phyloP scores from a whole-genome alignment of 2,888 invertebrate genomes.

The Lasioglossum pauxillum region DNA sequence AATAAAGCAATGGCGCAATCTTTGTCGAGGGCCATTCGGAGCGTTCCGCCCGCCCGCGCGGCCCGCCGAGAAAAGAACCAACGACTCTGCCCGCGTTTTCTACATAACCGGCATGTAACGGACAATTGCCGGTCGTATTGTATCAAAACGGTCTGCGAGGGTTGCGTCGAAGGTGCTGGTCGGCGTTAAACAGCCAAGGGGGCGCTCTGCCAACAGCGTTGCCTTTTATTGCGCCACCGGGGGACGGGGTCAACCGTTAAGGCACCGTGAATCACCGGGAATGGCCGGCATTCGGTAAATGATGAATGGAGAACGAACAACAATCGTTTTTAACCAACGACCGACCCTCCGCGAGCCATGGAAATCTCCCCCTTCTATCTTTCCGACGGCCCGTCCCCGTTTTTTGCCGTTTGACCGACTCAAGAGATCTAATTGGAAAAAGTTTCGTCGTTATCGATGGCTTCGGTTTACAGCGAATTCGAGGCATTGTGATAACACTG shows the following conservation, averaged over 20 bases:
- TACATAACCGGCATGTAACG: constrained; percentile 37
- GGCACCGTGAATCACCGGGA: constrained; percentile 39
- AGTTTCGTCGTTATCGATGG: constrained; percentile 20
- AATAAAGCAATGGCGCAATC: constrained; percentile 39
- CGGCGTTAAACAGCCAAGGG: constrained; percentile 27
- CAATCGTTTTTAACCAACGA: constrained; percentile 1
- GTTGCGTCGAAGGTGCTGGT: constrained; percentile 29
- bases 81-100: constrained; percentile 36
- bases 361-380: neutral
- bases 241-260: constrained; percentile 48
- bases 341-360: neutral
- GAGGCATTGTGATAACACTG: neutral
- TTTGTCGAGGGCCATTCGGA: constrained; percentile 21
- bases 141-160: constrained; percentile 31
- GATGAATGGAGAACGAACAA: constrained; percentile 16
- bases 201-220: constrained; percentile 49
- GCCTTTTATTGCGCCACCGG: constrained; percentile 41
- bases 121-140: constrained; percentile 46
- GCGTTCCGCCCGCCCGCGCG: constrained; percentile 5
- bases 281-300: constrained; percentile 22
- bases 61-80: constrained; percentile 1
- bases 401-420: neutral
- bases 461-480: constrained; percentile 20
- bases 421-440: constrained; percentile 10
- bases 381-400: neutral